Evolutionary conservation across 2,113 vertebrate genomes (phyloP).

Genomic region (Oenanthe melanoleuca): DNA sequence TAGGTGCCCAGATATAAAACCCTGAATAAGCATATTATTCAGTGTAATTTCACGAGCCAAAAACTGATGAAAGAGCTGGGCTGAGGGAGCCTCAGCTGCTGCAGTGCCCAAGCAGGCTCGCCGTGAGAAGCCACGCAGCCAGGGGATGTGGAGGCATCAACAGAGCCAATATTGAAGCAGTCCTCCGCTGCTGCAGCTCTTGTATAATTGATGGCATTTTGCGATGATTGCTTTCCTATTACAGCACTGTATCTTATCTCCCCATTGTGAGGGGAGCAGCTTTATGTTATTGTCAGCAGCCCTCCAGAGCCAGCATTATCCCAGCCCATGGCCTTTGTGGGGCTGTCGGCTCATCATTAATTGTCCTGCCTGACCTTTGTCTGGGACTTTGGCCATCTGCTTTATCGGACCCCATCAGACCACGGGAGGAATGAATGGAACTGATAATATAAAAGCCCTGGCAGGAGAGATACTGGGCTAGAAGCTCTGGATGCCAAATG

Average conservation of each 20-base stretch:
- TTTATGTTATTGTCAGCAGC: constrained; percentile 68
- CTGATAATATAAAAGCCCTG: constrained; percentile 54
- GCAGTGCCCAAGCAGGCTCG: constrained; percentile 43
- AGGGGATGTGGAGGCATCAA: constrained; percentile 45
- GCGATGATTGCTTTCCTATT: constrained; percentile 74
- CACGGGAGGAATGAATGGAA: constrained; percentile 31
- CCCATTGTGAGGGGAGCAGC: constrained; percentile 44
- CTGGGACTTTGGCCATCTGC: constrained; percentile 60
- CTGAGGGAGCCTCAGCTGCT: constrained; percentile 46
- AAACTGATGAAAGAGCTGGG: constrained; percentile 58
- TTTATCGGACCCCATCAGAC: constrained; percentile 70
- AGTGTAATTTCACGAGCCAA: constrained; percentile 59
- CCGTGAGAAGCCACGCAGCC: constrained; percentile 5
- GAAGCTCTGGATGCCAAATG: constrained; percentile 43
- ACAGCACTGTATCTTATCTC: constrained; percentile 62
- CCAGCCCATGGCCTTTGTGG: constrained; percentile 57
- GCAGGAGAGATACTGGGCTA: constrained; percentile 16
- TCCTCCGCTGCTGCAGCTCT: constrained; percentile 31
- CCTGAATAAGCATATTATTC: constrained; percentile 72
- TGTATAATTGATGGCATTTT: constrained; percentile 77
- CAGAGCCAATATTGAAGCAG: constrained; percentile 60
- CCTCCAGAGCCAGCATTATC: constrained; percentile 55
- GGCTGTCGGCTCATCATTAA: constrained; percentile 58
- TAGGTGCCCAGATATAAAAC: constrained; percentile 76
- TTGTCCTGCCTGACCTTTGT: constrained; percentile 64